Percentiles rank a stretch among this genome's conserved stretches.
Evolutionary conservation across 2,113 vertebrate genomes (phyloP).

Genomic region (Chaetops frenatus): DNA sequence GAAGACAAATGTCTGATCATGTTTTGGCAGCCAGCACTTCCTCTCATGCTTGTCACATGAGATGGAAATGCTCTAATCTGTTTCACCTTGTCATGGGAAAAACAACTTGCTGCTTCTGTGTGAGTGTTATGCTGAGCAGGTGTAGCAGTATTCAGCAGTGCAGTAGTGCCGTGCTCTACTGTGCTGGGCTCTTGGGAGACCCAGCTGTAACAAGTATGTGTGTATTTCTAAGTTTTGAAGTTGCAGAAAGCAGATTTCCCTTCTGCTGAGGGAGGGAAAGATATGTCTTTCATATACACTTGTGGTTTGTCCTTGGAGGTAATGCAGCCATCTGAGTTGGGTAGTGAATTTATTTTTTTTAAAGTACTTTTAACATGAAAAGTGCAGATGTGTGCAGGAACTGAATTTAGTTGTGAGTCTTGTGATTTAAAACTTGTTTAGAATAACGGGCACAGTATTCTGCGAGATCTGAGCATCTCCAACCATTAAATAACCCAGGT

Average conservation of each 20-base stretch:
- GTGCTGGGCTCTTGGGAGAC: not conserved
- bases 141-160: rapidly evolving
- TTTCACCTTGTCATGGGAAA: not conserved
- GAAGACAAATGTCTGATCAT: not conserved
- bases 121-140: not conserved
- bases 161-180: not conserved
- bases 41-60: not conserved
- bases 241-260: not conserved
- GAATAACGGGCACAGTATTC: rapidly evolving
- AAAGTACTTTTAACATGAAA: not conserved
- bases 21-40: not conserved
- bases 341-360: not conserved
- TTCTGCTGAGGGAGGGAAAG: not conserved
- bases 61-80: not conserved
- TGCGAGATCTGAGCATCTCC: not conserved
- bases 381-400: not conserved
- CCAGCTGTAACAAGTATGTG: not conserved
- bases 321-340: not conserved
- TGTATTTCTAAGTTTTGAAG: not conserved
- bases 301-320: not conserved
- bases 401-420: not conserved
- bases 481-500: not conserved
- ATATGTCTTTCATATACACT: rapidly evolving
- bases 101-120: not conserved
- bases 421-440: not conserved